Base-by-base conservation (phyloP, 92 coral and sea anemone species). In the Palythoa grandiflora region DNA sequence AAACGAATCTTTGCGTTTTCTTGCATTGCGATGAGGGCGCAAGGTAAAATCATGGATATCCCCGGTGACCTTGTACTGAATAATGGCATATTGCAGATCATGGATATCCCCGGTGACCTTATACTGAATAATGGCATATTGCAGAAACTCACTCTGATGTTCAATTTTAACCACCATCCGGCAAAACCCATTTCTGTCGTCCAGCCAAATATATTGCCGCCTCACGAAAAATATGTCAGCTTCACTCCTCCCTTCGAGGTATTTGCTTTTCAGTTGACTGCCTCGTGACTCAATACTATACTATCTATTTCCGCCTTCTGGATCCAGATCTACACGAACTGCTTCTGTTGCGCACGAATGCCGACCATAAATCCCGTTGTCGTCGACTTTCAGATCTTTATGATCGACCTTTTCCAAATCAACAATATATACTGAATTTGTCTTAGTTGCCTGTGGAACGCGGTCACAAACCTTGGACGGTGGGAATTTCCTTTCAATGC, bases 111-210 rank as follows among this genome's bases (percentile, higher is more conserved):
- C 83, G 16, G 15, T 13, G 20, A 57, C 71, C 39, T 78, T 78
- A 75, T 90, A 93, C 68, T 93, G 93, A 60, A 90, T 77, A 13
- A 93, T 80, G 3, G 95, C 93, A 59, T 83, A 87, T 47, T 68
- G 87, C 59, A 91, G 75, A 37, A 83, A 68, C 15, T 54, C 9
- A 1, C 87, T 89, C 19, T 79, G 77, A 6, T 63, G 79, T 63
- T 93, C 91, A 38, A 93, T 88, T 73, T 90, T 93, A 13, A 88
- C 63, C 15, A 93, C 84, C 74, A 66, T 77, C 19, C 93, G 71
- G 36, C 50, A 74, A 83, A 87, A 77, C 11, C 73, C 90, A 12
- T 63, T 76, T 89, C 51, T 89, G 90, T 35, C 94, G 66, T 11
- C 87, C 71, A 38, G 89, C 88, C 79, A 83, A 76, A 36, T 61